phyloP scores from a whole-genome alignment of 2,113 vertebrate species.

The Triplophysa rosa region DNA sequence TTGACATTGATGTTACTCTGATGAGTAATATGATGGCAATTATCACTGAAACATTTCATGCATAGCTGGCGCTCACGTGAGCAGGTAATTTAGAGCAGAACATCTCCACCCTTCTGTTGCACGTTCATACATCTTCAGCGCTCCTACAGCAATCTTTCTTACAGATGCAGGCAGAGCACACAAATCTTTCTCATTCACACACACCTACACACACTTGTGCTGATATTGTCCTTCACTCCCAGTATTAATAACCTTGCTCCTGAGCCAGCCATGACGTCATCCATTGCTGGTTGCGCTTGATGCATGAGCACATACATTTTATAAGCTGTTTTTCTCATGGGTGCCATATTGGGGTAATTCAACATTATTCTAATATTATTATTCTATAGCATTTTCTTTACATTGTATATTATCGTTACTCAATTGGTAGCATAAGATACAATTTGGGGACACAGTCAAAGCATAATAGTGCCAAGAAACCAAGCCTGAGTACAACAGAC shows the following conservation, averaged over 20 bases:
- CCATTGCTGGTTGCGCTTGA: neutral
- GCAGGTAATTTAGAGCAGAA: neutral
- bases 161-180: constrained; percentile 18
- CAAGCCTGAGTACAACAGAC: too few relatives aligned
- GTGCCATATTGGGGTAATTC: too few relatives aligned
- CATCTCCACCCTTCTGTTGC: neutral
- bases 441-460: too few relatives aligned
- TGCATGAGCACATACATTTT: constrained; percentile 3
- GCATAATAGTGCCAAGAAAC: too few relatives aligned
- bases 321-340: too few relatives aligned
- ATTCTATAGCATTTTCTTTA: too few relatives aligned
- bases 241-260: constrained; percentile 14
- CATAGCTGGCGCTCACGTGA: neutral
- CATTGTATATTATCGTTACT: neutral
- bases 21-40: neutral
- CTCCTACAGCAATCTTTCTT: neutral
- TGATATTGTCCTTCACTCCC: constrained; percentile 4
- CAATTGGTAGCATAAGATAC: neutral
- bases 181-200: constrained; percentile 3
- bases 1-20: neutral
- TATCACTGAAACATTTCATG: neutral
- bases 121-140: constrained; percentile 35
- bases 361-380: too few relatives aligned
- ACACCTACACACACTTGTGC: constrained; percentile 26
- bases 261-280: constrained; percentile 13